A percentile compares a stretch with the other conserved stretches of the same genome.
Conservation (phyloP, 2,888 invertebrate genomes). For the Tiliacea aurago region DNA sequence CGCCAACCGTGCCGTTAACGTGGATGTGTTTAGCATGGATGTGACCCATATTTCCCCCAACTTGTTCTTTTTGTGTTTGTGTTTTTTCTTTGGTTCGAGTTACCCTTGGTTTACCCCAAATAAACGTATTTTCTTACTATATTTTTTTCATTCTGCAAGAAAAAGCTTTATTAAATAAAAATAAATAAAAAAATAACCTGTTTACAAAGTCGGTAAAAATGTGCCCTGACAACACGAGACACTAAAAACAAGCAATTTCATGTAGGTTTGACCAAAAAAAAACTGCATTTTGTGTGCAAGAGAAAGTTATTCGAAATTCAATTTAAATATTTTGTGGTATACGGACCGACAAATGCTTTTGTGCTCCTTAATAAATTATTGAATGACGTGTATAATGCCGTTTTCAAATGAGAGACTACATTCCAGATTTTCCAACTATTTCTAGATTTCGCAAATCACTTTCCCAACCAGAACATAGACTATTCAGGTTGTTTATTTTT, state of each 20-base stretch:
- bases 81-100: no score
- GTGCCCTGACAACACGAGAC: background rate
- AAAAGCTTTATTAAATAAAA: no score
- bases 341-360: background rate
- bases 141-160: no score
- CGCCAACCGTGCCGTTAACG: no score
- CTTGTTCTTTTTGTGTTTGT: no score
- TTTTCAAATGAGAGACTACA: background rate
- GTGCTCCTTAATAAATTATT: background rate
- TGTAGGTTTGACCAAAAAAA: background rate
- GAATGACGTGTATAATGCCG: background rate
- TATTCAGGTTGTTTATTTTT: constrained; percentile 16
- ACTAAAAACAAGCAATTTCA: no score
- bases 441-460: background rate
- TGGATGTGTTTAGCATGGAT: no score
- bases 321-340: no score
- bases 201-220: background rate
- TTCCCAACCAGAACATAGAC: background rate
- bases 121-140: no score
- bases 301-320: background rate
- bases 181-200: no score
- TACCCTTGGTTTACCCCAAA: no score
- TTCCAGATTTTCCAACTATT: background rate
- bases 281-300: background rate
- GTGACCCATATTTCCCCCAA: no score